Evolutionary conservation across 2,888 invertebrate species (phyloP), one percentile per base, ranked within the genome.

Genomic region (Agrilus mali): DNA sequence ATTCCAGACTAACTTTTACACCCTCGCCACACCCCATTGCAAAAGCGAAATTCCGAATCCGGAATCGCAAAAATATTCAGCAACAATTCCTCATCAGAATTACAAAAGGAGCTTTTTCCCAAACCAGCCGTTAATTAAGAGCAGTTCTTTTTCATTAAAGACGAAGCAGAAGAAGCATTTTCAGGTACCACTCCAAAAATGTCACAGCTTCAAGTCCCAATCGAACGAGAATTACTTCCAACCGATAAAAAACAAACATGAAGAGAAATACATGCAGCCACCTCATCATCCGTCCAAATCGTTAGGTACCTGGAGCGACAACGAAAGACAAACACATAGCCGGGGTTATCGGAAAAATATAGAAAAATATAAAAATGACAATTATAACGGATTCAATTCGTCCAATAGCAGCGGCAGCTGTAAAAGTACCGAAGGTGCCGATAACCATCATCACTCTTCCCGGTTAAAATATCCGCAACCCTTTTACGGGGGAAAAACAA

Each of bases 181-280:
- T 52, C 77, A 77, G 69, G 74, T 76, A 53, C 77, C 77, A 2
- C 59, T 78, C 34, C 78, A 78, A 60, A 78, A 78, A 60, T 75
- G 77, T 55, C 77, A 78, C 62, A 78, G 78, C 60, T 78, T 78
- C 58, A 66, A 65, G 49, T 66, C 66, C 49, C 67, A 68, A 60
- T 67, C 68, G 42, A 66, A 67, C 22, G 68, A 68, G 49, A 77
- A 77, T 56, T 78, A 77, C 54, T 78, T 78, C 53, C 78, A 78
- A 66, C 78, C 78, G 6, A 77, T 78, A 51, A 73, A 76, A 55
- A 77, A 77, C 55, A 75, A 77, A 52, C 70, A 77, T 55, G 66
- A 67, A 47, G 65, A 67, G 48, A 64, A 67, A 45, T 47, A 66
- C 38, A 66, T 67, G 63, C 53, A 27, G 10, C 27, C 27, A 10